phyloP scores from a whole-genome alignment of 2,888 invertebrate genomes.

The Andricus curvator region DNA sequence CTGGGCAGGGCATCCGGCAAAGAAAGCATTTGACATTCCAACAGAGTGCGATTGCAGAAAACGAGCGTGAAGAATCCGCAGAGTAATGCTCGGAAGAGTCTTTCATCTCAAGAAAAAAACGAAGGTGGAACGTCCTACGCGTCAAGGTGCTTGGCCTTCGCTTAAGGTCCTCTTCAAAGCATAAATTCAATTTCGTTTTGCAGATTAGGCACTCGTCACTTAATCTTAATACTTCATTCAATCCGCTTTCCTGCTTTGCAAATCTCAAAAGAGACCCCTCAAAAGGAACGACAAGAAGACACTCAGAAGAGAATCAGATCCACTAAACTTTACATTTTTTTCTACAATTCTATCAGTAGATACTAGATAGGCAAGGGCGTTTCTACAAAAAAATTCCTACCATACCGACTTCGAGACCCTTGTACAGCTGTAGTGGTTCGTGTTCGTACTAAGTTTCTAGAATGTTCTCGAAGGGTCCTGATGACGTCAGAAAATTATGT shows the following conservation, averaged over 20 bases:
- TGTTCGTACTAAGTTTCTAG: no score
- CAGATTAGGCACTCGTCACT: conserved; percentile 12
- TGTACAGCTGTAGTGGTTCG: no score
- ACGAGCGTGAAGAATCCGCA: conserved; percentile 25
- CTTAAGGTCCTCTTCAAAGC: neutral
- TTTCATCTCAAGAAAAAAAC: conserved; percentile 11
- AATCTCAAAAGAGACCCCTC: neutral
- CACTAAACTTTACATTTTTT: neutral
- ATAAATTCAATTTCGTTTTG: conserved; percentile 35
- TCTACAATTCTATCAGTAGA: no score
- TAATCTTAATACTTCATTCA: conserved; percentile 7
- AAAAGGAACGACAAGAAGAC: neutral
- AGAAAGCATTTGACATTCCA: conserved; percentile 1
- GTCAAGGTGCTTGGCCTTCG: conserved; percentile 24
- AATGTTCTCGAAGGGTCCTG: no score
- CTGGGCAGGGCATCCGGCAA: neutral
- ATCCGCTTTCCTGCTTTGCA: neutral
- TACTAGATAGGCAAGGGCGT: no score
- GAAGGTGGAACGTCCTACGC: conserved; percentile 30
- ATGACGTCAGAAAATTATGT: no score
- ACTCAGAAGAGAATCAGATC: neutral
- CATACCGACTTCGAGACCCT: no score
- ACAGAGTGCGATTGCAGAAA: conserved; percentile 33
- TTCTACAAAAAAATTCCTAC: no score
- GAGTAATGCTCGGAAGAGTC: conserved; percentile 18